Percentiles rank a stretch among this genome's conserved stretches.
Evolutionary conservation across 2,113 vertebrate genomes (phyloP).

Genomic region (Climacteris rufus): DNA sequence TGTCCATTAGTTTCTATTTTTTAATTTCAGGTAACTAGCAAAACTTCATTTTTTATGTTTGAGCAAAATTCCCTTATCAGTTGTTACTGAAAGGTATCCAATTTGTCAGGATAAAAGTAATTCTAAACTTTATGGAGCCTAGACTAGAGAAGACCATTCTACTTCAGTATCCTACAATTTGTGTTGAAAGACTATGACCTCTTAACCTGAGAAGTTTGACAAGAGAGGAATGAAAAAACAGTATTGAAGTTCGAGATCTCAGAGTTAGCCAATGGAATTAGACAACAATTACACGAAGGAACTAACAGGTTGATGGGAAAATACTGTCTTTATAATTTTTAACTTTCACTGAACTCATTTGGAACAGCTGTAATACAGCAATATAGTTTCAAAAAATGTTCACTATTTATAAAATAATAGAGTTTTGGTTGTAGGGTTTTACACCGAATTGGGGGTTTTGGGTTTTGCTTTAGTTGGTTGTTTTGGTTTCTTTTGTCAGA

Average conservation of each 20-base stretch:
- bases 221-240: not conserved
- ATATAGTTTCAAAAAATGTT: rapidly evolving
- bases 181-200: not conserved
- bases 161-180: not conserved
- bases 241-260: not conserved
- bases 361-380: not conserved
- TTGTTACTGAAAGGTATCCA: not conserved
- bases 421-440: not conserved
- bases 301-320: not conserved
- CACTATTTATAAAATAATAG: not conserved
- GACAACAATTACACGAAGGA: not conserved
- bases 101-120: not conserved
- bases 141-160: not conserved
- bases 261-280: not conserved
- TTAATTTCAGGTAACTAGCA: not conserved
- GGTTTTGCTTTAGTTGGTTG: not conserved
- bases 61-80: not conserved
- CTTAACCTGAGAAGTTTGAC: not conserved
- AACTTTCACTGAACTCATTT: not conserved
- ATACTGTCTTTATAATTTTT: not conserved
- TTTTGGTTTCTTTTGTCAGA: not conserved
- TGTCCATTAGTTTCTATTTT: not conserved
- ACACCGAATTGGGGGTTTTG: not conserved
- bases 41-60: not conserved
- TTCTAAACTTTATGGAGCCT: not conserved